Base-by-base conservation (phyloP, 2,888 invertebrate genomes). In the Melangyna quadrimaculata region DNA sequence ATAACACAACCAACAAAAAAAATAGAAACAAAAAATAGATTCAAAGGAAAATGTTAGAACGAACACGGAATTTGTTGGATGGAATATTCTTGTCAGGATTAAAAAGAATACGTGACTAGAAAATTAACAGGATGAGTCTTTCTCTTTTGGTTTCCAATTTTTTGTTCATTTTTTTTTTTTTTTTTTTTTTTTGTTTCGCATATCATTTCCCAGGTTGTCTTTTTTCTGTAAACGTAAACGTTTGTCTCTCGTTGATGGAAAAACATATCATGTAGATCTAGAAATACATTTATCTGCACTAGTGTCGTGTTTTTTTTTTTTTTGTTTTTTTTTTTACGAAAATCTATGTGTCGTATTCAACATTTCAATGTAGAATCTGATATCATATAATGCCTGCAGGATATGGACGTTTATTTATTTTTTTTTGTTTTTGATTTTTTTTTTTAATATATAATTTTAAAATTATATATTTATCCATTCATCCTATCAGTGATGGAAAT, bases 21-120 rank as follows among this genome's bases (percentile, higher is more conserved):
- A 27, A n/a, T n/a, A n/a, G n/a, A n/a, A n/a, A n/a, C n/a, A n/a
- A n/a, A 65, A 69, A 45, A n/a, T 37, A 17, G 22, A 67, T 63
- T 32, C 35, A 48, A 32, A 27, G 27, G 53, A 40, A n/a, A 65
- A 67, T 59, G 65, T 32, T 59, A 35, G 67, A 71, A 86, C 45
- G 69, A 73, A 81, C 73, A 81, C 73, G 53, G 77, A 73, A 87
- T 90, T 90, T 89, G 89, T 90, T 90, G 90, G 89, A 90, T 90
- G 90, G 90, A 90, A 91, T 91, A 91, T 91, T 91, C 92, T 90
- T 91, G 91, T 91, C 91, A 91, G 91, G 92, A 91, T 91, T 91
- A 91, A 91, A 91, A 92, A 90, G 91, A 89, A 90, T 89, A 91
- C 91, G 91, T 91, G 91, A 91, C 90, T 90, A 79, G 91, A 90